A percentile compares a stretch with the other conserved stretches of the same genome.
Conservation (phyloP, 2,888 invertebrate species). For the Nymphalis polychloros region DNA sequence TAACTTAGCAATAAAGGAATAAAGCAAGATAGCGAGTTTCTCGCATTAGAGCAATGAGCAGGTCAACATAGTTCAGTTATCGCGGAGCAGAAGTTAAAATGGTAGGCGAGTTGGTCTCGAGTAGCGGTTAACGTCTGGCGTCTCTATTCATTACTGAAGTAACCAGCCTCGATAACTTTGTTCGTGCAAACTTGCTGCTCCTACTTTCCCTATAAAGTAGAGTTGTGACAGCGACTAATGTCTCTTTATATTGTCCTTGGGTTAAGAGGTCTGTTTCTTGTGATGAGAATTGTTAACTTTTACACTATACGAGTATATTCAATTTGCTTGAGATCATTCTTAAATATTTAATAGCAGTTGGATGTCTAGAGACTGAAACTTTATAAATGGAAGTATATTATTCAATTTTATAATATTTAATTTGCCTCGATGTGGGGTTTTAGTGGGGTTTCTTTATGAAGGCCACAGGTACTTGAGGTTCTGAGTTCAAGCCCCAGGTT, state of each 20-base stretch:
- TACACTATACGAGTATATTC: conserved; percentile 59
- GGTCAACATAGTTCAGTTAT: conserved; percentile 59
- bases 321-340: conserved; percentile 56
- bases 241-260: conserved; percentile 80
- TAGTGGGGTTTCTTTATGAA: no score
- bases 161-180: conserved; percentile 73
- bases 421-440: no score
- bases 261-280: conserved; percentile 78
- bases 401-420: conserved; percentile 1
- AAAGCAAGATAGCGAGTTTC: conserved; percentile 1
- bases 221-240: conserved; percentile 81
- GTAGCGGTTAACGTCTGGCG: conserved; percentile 70
- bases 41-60: not conserved
- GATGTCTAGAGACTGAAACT: not conserved
- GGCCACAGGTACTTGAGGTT: no score
- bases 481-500: no score
- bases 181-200: conserved; percentile 68
- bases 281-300: conserved; percentile 77
- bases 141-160: conserved; percentile 78
- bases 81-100: conserved; percentile 60
- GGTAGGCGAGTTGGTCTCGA: conserved; percentile 67
- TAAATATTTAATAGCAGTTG: conserved; percentile 53
- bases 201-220: conserved; percentile 79
- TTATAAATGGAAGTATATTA: not conserved
- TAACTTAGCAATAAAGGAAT: conserved; percentile 3